phyloP scores from a whole-genome alignment of 2,113 vertebrate species.

The Entomyzon cyanotis region DNA sequence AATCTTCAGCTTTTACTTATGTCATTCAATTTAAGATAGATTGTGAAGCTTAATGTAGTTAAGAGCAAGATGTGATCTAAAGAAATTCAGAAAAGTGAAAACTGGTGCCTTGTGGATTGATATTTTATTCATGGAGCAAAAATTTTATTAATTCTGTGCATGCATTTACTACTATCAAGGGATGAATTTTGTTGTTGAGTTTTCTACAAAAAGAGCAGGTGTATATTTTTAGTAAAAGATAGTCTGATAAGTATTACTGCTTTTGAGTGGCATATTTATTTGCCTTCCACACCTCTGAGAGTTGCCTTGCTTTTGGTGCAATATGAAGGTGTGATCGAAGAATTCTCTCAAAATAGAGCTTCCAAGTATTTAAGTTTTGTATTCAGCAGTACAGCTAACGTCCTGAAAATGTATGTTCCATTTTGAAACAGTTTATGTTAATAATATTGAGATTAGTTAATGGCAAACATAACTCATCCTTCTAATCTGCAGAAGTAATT shows the following conservation, averaged over 20 bases:
- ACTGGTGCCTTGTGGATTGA: background rate
- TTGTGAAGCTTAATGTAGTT: background rate
- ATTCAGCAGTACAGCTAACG: background rate
- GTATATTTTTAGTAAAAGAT: background rate
- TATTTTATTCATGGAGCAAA: background rate
- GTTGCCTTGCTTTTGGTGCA: background rate
- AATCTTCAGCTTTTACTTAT: background rate
- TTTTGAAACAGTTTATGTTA: background rate
- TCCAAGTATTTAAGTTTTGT: background rate
- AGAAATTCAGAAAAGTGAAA: background rate
- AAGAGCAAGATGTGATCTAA: background rate
- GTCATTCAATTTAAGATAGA: background rate
- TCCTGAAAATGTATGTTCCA: background rate
- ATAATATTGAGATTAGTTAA: background rate
- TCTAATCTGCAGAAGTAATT: background rate
- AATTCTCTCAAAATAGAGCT: background rate
- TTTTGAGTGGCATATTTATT: background rate
- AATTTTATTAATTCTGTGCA: background rate
- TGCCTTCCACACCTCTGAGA: background rate
- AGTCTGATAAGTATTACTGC: background rate
- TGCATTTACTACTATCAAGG: background rate
- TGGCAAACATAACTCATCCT: background rate
- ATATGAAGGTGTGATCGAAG: background rate
- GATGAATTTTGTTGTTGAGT: background rate
- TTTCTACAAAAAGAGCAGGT: background rate